A percentile compares a stretch with the other conserved stretches of the same genome.
phyloP scores from a whole-genome alignment of 2,113 vertebrate genomes.

The Boulengerochromis microlepis region DNA sequence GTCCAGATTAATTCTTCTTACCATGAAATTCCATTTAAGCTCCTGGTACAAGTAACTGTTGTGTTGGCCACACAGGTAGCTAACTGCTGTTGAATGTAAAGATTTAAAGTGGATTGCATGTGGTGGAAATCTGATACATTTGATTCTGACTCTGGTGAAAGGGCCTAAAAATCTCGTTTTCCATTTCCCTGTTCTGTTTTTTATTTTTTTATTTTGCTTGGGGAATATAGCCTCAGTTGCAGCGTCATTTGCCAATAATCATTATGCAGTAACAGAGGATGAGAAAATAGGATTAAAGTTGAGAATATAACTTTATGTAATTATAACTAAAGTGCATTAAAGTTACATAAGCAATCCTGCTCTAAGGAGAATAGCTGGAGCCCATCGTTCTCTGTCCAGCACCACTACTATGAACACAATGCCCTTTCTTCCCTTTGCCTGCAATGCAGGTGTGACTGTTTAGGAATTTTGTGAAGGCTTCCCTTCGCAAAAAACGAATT shows the following conservation, averaged over 20 bases:
- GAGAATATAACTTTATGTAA: fast-evolving
- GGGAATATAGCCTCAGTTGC: background rate
- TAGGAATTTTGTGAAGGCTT: background rate
- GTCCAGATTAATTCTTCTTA: background rate
- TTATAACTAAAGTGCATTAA: background rate
- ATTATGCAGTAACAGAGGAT: fast-evolving
- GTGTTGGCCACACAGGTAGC: background rate
- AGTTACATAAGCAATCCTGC: background rate
- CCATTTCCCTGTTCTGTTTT: background rate
- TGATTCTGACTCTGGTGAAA: background rate
- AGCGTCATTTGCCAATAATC: background rate
- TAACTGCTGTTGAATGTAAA: background rate
- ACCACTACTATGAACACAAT: background rate
- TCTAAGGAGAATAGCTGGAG: background rate
- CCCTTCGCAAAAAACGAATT: background rate
- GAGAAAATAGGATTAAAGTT: background rate
- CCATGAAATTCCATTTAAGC: background rate
- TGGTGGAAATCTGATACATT: background rate
- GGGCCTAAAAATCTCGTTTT: fast-evolving
- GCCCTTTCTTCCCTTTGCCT: background rate
- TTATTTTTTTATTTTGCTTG: background rate
- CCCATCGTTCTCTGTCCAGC: background rate
- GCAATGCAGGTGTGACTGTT: background rate
- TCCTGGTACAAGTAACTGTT: background rate
- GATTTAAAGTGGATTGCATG: background rate